Evolutionary conservation across 2,797 vertebrate species (phyloP), one percentile per base, ranked within the genome.

Genomic region (Zalophus californianus): DNA sequence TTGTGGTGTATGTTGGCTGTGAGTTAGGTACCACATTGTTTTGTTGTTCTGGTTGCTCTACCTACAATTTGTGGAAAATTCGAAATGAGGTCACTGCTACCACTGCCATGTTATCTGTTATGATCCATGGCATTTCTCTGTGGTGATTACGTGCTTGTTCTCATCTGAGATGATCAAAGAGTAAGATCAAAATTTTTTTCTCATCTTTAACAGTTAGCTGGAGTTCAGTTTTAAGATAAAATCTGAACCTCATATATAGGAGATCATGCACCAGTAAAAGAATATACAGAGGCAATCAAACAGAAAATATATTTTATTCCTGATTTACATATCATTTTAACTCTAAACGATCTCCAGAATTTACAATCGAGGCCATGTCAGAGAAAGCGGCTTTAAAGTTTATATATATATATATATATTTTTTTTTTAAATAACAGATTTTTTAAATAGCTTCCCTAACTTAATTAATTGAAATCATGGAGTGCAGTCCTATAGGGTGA

Each of bases 171-270:
- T 7, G 60, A 92, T 52, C 27, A 50, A 85, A 41, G 48, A 32
- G 20, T 75, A 9, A 87, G 79, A 78, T 80, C 15, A 77, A 79
- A 18, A 13, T 25, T 44, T 56, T 44, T 56, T 70, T 85, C 90
- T 68, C 38, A 82, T 68, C 62, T 92, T 80, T 70, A 54, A 52
- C 27, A 75, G 7, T 87, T 58, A 89, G 9, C 4, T 64, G 73
- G 29, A 82, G 52, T 75, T 85, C 29, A 52, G 5, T 87, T 85
- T 70, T 86, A 83, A 92, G 70, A 70, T 38, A 44, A 48, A 90
- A 90, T 32, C 18, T 44, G 32, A 94, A 77, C 38, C 5, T 89
- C 35, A 50, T 29, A 35, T 14, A 23, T 12, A 35, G 10, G 10
- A 89, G 2, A 23, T 64, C 18, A 35, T 9, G 15, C 1, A 78